Conservation (phyloP, 1,140 invertebrate species). For the Heliconius melpomene region DNA sequence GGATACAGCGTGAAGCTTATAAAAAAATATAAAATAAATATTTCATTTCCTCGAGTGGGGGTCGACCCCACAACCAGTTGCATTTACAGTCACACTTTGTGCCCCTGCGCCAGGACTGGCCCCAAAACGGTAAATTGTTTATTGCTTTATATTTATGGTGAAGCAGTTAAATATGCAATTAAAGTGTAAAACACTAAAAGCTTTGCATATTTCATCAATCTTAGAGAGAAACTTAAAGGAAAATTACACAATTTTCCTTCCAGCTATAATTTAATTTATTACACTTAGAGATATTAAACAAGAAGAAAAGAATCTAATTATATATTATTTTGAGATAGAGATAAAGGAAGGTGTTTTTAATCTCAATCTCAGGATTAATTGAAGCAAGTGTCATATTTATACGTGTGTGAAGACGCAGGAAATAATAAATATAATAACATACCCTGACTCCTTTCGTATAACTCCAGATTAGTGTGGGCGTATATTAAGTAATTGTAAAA, state of each 20-base stretch:
- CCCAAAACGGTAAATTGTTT: background rate
- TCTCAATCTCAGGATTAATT: background rate
- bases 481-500: slow-evolving; percentile 45
- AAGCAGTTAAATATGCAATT: background rate
- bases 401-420: slow-evolving; percentile 10
- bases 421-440: slow-evolving; percentile 33
- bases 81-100: too few species aligned
- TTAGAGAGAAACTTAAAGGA: background rate
- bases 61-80: too few species aligned
- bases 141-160: background rate
- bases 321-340: too few species aligned
- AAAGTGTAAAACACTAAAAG: background rate
- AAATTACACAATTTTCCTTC: too few species aligned
- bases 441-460: slow-evolving; percentile 31
- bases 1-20: too few species aligned
- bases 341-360: too few species aligned
- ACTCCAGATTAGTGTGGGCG: slow-evolving; percentile 35
- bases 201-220: background rate
- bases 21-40: too few species aligned
- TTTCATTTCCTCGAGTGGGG: too few species aligned
- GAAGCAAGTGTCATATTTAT: background rate
- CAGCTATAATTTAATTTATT: background rate
- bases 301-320: too few species aligned
- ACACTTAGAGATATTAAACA: too few species aligned
- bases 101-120: too few species aligned